A percentile compares a stretch with the other conserved stretches of the same genome.
phyloP scores from a whole-genome alignment of 1,140 invertebrate species.

The Heliconius hewitsoni region DNA sequence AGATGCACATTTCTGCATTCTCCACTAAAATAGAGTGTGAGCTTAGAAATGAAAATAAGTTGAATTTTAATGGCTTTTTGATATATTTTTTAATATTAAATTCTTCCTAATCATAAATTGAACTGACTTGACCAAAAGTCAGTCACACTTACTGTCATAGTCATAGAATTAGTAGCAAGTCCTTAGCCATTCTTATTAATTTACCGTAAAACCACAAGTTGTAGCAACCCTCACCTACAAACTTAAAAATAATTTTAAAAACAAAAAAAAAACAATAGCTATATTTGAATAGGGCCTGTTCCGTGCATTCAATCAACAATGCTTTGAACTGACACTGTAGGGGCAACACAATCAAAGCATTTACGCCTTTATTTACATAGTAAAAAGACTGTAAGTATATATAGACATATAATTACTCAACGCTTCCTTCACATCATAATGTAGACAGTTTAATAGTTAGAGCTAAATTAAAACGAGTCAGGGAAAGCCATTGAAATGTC shows the following conservation, averaged over 20 bases:
- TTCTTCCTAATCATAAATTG: too few relatives aligned
- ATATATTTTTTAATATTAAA: too few relatives aligned
- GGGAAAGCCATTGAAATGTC: constrained; percentile 54
- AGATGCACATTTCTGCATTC: too few relatives aligned
- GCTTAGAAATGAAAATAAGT: too few relatives aligned
- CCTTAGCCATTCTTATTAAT: constrained; percentile 9
- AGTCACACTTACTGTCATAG: background rate
- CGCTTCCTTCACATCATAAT: constrained; percentile 35
- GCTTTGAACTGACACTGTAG: constrained; percentile 29
- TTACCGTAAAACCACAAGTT: constrained; percentile 30
- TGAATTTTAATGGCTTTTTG: too few relatives aligned
- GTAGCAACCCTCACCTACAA: constrained; percentile 49
- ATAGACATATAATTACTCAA: background rate
- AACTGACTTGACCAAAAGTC: background rate
- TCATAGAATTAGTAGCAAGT: background rate
- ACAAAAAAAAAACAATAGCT: constrained; percentile 62
- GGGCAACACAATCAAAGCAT: background rate
- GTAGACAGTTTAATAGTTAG: constrained; percentile 51
- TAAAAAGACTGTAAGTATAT: background rate
- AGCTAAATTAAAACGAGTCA: constrained; percentile 52
- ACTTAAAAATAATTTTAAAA: constrained; percentile 51
- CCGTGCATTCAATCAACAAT: constrained; percentile 63
- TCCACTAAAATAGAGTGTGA: too few relatives aligned
- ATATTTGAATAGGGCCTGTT: constrained; percentile 63
- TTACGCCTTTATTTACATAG: background rate